Evolutionary conservation across 2,888 invertebrate genomes (phyloP), one percentile per base, ranked within the genome.

Genomic region (Drosophila sordidula): DNA sequence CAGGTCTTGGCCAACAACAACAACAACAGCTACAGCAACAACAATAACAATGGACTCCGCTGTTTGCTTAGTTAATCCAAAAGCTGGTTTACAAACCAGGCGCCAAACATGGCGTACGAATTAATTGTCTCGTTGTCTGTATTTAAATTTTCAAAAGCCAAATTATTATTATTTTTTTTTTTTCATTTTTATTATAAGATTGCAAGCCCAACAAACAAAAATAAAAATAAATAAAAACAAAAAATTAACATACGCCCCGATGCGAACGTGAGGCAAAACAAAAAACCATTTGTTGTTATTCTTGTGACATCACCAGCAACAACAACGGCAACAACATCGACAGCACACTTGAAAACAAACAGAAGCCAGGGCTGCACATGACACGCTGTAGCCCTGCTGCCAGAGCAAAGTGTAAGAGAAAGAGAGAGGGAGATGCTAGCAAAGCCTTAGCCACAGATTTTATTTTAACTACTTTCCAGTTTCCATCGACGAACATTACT

Each of bases 101-200:
- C 83, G 75, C 86, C 86, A 83, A 83, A 83, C 84, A 83, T 80
- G 86, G 86, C 69, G 64, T 72, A 78, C 72, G 74, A 83, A 83
- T 83, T 83, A 86, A 86, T 80, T 79, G 63, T 67, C 55, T 66
- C 49, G 71, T 54, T 80, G 61, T 72, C 73, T 76, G 70, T 71
- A 80, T 83, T 85, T 69, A 66, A 80, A 73, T 85, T 77, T 78
- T 64, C 26, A 42, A 74, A 76, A 76, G 44, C 38, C 57, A 72
- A 66, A 70, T 74, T 63, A 75, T 54, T n/a, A n/a, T n/a, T n/a
- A n/a, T n/a, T n/a, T 58, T 25, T 52, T 42, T 57, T 56, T 44
- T 29, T 44, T 45, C 50, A 42, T 58, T 54, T 41, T 54, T 47
- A 49, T 58, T 63, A 58, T 59, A 41, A 58, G 66, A 57, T 66